Base-by-base conservation (phyloP, 2,888 invertebrate species). In the Synergus laeviventris region DNA sequence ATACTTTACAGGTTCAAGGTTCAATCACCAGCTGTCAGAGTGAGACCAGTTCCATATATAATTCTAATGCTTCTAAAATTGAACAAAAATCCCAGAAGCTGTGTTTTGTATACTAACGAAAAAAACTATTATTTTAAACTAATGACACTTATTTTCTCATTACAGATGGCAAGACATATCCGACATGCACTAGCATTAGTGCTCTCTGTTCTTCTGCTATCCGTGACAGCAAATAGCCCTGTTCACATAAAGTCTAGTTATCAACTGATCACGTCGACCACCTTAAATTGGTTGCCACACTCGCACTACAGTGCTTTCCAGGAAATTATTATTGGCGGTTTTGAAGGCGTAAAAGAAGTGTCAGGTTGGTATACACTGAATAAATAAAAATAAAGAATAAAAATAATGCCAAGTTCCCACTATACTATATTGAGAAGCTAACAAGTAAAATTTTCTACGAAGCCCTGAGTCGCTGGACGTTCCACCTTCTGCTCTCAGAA, bases 181-280 rank as follows among this genome's bases (percentile, higher is more conserved):
- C 73, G 66, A 77, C 77, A 45, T 12, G 31, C 77, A 56, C 45
- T 81, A 54, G 75, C 73, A 74, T 76, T 78, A 60, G 54, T 74
- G 12, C n/a, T 70, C 45, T 81, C 82, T 74, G 54, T 74, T 64
- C 59, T 83, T 31, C 73, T 83, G 39, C 74, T 80, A 11, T 56
- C 78, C 21, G 81, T 79, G 31, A 77, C 81, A 18, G 88, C 86
- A 16, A 91, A 92, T 83, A 89, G 88, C 83, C 88, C 90, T 70
- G 92, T 92, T 36, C 88, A 91, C 84, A 89, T 92, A 79, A 82
- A 87, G 31, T 86, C 87, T 74, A 79, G 74, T 14, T 75, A 79
- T 79, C 96, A 96, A 90, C 92, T 94, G 76, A 92, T 96, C 75
- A 97, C 97, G 5, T 97, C 97, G 9, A 96, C 95, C 86, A 96